Conservation (phyloP, 1,140 invertebrate species). For the Coptotermes formosanus region DNA sequence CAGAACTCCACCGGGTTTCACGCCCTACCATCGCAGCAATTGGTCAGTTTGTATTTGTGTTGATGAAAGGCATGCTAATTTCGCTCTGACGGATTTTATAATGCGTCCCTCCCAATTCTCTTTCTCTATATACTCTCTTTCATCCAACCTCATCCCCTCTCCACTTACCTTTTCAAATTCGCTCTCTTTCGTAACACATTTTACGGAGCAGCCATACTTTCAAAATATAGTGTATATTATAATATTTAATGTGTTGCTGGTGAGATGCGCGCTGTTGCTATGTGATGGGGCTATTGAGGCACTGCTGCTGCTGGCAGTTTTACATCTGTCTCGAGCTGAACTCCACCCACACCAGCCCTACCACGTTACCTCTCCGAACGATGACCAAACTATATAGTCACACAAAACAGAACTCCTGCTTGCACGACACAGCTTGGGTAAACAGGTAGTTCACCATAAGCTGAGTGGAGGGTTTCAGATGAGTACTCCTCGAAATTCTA, state of each 20-base stretch:
- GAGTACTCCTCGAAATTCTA: constrained; percentile 18
- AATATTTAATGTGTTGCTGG: constrained; percentile 26
- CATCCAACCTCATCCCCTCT: not conserved
- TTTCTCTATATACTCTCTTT: not conserved
- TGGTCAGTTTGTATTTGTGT: constrained; percentile 10
- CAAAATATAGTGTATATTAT: constrained; percentile 27
- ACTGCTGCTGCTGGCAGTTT: not conserved
- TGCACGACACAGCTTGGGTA: not conserved
- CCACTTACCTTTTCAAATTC: not conserved
- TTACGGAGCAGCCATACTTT: constrained; percentile 26
- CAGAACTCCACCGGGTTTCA: not conserved
- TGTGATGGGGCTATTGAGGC: constrained; percentile 17
- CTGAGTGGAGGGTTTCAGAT: not conserved
- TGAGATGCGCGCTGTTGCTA: not conserved
- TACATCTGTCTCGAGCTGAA: no score
- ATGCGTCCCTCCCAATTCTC: not conserved
- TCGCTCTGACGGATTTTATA: constrained; percentile 23
- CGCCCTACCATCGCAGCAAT: constrained; percentile 16
- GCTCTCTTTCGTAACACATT: constrained; percentile 16
- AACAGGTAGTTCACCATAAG: not conserved
- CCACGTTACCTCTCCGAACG: not conserved
- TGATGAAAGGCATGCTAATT: constrained; percentile 26
- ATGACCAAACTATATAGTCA: constrained; percentile 4
- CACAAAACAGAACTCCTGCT: not conserved
- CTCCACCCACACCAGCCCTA: not conserved